Evolutionary conservation across 2,888 invertebrate genomes (phyloP).

Genomic region (Harpalus rufipes): DNA sequence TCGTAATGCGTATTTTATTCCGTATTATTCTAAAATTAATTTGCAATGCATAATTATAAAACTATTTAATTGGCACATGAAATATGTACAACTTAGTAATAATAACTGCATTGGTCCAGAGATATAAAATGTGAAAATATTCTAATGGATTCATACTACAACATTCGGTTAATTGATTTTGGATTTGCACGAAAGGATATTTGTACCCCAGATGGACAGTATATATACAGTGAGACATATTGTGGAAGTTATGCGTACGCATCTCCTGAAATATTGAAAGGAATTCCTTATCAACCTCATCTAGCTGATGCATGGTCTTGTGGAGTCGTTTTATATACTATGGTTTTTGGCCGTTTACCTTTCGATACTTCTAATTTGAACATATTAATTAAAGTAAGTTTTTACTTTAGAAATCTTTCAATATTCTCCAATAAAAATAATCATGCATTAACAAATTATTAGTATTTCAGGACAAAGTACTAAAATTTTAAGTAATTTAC

Average conservation of each 20-base stretch:
- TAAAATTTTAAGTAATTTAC: constrained; percentile 37
- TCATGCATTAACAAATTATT: no score
- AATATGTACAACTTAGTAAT: constrained; percentile 40
- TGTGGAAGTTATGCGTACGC: constrained; percentile 96
- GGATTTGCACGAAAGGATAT: constrained; percentile 89
- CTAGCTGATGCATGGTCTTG: constrained; percentile 93
- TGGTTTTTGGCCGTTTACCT: constrained; percentile 90
- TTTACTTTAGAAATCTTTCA: no score
- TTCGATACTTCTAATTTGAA: constrained; percentile 90
- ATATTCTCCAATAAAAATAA: no score
- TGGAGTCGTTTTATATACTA: constrained; percentile 92
- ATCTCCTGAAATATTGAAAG: constrained; percentile 91
- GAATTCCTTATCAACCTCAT: constrained; percentile 90
- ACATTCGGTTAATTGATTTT: constrained; percentile 89
- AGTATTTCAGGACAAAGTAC: no score
- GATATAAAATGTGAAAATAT: constrained; percentile 92
- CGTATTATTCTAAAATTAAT: no score
- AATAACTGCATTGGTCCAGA: constrained; percentile 75
- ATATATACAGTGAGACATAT: constrained; percentile 87
- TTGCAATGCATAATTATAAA: no score
- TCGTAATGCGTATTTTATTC: constrained; percentile 68
- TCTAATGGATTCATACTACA: constrained; percentile 84
- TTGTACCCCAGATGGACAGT: constrained; percentile 83
- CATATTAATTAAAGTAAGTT: constrained; percentile 83
- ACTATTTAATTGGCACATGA: constrained; percentile 8